Conservation (phyloP, 2,888 invertebrate genomes). For the Chaitophorus viminalis region DNA sequence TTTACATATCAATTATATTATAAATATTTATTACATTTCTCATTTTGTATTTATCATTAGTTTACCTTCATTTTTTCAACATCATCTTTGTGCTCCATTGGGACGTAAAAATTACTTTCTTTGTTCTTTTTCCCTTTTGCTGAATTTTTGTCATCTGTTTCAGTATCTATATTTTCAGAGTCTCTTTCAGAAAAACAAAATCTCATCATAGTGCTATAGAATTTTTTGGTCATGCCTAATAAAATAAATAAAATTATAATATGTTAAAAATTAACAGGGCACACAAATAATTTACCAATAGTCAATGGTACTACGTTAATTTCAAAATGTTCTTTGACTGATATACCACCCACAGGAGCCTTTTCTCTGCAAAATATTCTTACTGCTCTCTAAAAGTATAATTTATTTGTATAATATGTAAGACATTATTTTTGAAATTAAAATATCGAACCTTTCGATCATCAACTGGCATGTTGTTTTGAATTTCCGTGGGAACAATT, state of each 20-base stretch:
- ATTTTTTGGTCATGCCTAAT: conserved; percentile 88
- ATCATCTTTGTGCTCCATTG: conserved; percentile 87
- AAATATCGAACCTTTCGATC: conserved; percentile 76
- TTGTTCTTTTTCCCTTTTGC: conserved; percentile 71
- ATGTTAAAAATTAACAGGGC: conserved; percentile 25
- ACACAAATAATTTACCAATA: conserved; percentile 73
- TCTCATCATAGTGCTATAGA: conserved; percentile 95
- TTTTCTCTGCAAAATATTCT: conserved; percentile 95
- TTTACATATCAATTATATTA: conserved; percentile 64
- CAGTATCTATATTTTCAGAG: conserved; percentile 77
- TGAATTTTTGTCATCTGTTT: conserved; percentile 64
- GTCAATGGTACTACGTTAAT: conserved; percentile 95
- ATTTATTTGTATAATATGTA: conserved; percentile 63
- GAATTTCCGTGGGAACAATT: conserved; percentile 80
- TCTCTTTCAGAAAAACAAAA: conserved; percentile 97
- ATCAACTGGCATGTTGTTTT: conserved; percentile 84
- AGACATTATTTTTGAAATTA: neutral
- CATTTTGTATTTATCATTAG: neutral
- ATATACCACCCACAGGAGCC: conserved; percentile 98
- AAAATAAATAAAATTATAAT: conserved; percentile 62
- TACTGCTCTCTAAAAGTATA: conserved; percentile 75
- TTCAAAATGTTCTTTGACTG: conserved; percentile 98
- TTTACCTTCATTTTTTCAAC: conserved; percentile 94
- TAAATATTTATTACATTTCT: neutral
- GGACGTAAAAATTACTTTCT: conserved; percentile 90